Base-by-base conservation (phyloP, 2,113 vertebrate genomes). In the Limnothrissa miodon region DNA sequence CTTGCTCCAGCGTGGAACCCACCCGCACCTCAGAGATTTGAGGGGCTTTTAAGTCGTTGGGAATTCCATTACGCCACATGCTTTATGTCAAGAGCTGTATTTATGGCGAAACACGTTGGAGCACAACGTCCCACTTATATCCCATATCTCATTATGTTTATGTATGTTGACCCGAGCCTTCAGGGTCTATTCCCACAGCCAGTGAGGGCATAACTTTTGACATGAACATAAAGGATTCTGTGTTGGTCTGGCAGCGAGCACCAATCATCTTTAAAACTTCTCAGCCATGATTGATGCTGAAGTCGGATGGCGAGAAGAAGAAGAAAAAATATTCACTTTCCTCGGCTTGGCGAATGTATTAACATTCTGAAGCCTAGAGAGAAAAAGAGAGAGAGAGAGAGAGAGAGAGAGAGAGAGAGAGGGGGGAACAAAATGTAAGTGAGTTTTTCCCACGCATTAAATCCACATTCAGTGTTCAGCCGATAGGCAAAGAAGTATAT, bases 61-160 rank as follows among this genome's bases (percentile, higher is more conserved):
- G 66, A 74, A 74, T 74, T 74, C 33, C 66, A 74, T 74, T 74
- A 74, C 15, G 66, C 66, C 11, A 36, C 33, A 74, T 74, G 66
- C 66, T 74, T 17, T 74, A 74, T 74, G 66, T 74, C 66, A 74
- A 74, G 66, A 36, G 66, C 66, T 4, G 33, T 74, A 74, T 74
- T 74, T 74, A 74, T 74, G 66, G 29, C 25, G 11, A 74, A 74
- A 74, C 66, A 74, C 33, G 66, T 74, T 4, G 66, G 66, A 33
- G 66, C 66, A 36, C 66, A 17, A 33, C 66, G 66, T 36, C 66
- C 66, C 66, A 33, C 66, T 74, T 74, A 74, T 74, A 74, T 74
- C 66, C 36, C 66, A 4, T 74, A 70, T 70, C 62, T 70, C 62
- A 70, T 70, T 70, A 74, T 74, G 66, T 74, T 74, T 74, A 74